Evolutionary conservation across 2,888 invertebrate genomes (phyloP).

Genomic region (Lasioglossum lativentre): DNA sequence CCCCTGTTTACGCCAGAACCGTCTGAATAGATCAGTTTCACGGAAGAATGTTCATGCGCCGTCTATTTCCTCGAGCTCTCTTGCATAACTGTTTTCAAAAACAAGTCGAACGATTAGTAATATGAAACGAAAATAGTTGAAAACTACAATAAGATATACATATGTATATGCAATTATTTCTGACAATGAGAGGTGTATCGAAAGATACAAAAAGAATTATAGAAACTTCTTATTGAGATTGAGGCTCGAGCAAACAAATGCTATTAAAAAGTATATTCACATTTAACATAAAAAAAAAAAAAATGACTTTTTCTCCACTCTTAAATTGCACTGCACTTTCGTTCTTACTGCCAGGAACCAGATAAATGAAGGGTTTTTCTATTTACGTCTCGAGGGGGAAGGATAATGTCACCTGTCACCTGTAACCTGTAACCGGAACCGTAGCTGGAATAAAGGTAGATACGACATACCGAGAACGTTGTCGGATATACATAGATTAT

Average conservation of each 20-base stretch:
- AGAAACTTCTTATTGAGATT: too few species aligned
- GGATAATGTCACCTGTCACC: constrained; percentile 22
- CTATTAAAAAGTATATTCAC: too few species aligned
- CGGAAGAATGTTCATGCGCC: too few species aligned
- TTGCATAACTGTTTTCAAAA: neutral
- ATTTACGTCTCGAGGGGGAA: constrained; percentile 16
- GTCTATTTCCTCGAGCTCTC: too few species aligned
- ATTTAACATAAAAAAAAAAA: neutral
- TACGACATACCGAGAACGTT: neutral
- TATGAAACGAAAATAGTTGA: too few species aligned
- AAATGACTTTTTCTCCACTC: neutral
- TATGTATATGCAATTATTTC: too few species aligned
- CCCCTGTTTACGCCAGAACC: neutral
- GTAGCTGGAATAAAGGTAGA: constrained; percentile 1
- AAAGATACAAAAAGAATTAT: too few species aligned
- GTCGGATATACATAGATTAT: neutral
- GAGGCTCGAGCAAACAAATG: too few species aligned
- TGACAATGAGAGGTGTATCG: too few species aligned
- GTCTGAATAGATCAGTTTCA: too few species aligned
- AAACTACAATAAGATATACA: too few species aligned
- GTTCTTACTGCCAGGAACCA: neutral
- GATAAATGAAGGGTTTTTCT: constrained; percentile 36
- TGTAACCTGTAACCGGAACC: neutral
- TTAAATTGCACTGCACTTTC: neutral
- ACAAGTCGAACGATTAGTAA: too few species aligned